A percentile compares a stretch with the other conserved stretches of the same genome.
Evolutionary conservation across 2,113 vertebrate genomes (phyloP).

Genomic region (Aegotheles bennettii): DNA sequence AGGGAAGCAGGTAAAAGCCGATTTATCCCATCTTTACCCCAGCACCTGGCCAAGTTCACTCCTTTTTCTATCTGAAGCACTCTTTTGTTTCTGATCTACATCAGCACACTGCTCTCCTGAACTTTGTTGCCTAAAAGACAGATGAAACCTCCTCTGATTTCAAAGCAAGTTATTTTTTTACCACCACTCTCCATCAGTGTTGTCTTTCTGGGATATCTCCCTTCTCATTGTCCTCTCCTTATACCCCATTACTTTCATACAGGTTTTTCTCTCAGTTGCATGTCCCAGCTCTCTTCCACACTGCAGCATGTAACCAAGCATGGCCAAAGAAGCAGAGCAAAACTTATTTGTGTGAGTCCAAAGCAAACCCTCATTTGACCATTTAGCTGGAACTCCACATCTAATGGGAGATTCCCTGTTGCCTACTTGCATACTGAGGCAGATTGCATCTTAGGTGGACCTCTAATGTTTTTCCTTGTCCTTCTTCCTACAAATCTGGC

Average conservation of each 20-base stretch:
- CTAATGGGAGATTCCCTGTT: background rate
- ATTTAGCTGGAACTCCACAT: background rate
- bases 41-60: background rate
- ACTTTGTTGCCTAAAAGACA: background rate
- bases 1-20: background rate
- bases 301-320: accelerated
- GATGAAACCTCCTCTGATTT: background rate
- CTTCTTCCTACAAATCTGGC: background rate
- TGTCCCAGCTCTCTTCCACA: background rate
- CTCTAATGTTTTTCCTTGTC: background rate
- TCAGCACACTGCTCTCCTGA: background rate
- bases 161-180: background rate
- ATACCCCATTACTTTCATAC: background rate
- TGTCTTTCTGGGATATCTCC: background rate
- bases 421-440: background rate
- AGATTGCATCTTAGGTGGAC: background rate
- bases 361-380: background rate
- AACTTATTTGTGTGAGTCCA: background rate
- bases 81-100: background rate
- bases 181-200: no score
- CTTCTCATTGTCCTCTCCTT: background rate
- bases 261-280: background rate
- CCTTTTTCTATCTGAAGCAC: background rate
- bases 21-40: background rate
- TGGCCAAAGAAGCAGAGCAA: background rate